Base-by-base conservation (phyloP, 2,797 vertebrate genomes). In the Crocidura indochinensis region DNA sequence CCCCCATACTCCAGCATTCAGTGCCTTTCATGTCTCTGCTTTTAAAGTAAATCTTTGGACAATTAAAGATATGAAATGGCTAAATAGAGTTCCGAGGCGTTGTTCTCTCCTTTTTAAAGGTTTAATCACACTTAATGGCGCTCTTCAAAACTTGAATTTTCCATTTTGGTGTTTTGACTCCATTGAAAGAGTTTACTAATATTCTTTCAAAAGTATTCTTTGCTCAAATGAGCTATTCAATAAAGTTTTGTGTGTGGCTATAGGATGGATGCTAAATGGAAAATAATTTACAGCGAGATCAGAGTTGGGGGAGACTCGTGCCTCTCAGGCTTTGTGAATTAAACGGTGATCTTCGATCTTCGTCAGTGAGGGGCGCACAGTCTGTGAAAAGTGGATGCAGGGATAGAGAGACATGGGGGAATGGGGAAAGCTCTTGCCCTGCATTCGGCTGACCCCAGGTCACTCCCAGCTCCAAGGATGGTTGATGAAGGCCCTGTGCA, bases 121-220 rank as follows among this genome's bases (percentile, higher is more conserved):
- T 98, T 98, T 98, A 98, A 98, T 98, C 98, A 98, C 87, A 97
- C 97, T 98, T 98, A 98, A 98, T 98, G 97, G 98, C 97, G 97
- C 98, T 98, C 97, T 97, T 98, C 97, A 98, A 97, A 97, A 98
- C 96, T 98, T 98, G 97, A 96, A 97, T 98, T 98, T 98, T 98
- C 97, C 96, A 97, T 98, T 97, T 97, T 96, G 97, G 97, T 97
- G 96, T 97, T 96, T 98, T 98, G 98, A 96, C 95, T 95, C 96
- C 95, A 97, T 94, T 98, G 97, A 98, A 98, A 98, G 98, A 98
- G 96, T 98, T 98, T 98, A 96, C 98, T 98, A 97, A 98, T 98
- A 98, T 96, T 98, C 97, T 97, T 97, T 97, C 97, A 97, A 97
- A 96, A 98, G 97, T 98, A 96, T 97, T 97, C 97, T 97, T 96